Base-by-base conservation (phyloP, 2,113 vertebrate genomes). In the Uria lomvia region DNA sequence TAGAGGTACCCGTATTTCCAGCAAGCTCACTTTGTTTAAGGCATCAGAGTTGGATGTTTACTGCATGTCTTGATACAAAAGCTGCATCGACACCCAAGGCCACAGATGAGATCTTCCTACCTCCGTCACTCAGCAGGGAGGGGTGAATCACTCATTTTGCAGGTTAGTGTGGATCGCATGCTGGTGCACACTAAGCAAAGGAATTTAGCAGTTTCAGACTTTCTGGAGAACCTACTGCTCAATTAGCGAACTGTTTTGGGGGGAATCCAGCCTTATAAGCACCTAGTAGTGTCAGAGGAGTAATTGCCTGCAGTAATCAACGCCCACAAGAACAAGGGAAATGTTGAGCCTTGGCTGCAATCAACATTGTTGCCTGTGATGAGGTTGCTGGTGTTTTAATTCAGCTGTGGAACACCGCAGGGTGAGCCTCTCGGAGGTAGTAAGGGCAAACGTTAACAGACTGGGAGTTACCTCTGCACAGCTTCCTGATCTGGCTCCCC, bases 401-500 rank as follows among this genome's bases (percentile, higher is more conserved):
- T 60, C 53, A 30, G 81, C 80, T 26, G 83, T 36, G 59, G 55
- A 80, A 43, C 56, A 36, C 38, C 81, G 30, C 86, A 78, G 94
- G 90, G 74, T 56, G 90, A 97, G 94, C 94, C 95, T 95, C 58
- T 56, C 89, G 88, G 87, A 96, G 94, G 73, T 23, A 62, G 43
- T 6, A 93, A 89, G 96, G 97, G 95, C 94, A 96, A 97, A 96
- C 5, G 77, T 82, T 27, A 98, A 90, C 78, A 38, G 97, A 94
- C 52, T 52, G 63, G 93, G 92, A 94, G 95, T 99, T 98, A 99
- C 99, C 99, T 99, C 98, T 99, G 99, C 97, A 99, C 99, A 22
- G 99, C 99, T 83, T 99, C 99, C 96, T 99, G 99, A 76, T 99
- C 99, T 0, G 99, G 99, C 96, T 99, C 99, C 91, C 99, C 99